phyloP scores from a whole-genome alignment of 2,888 invertebrate genomes.

The Euphydryas editha region DNA sequence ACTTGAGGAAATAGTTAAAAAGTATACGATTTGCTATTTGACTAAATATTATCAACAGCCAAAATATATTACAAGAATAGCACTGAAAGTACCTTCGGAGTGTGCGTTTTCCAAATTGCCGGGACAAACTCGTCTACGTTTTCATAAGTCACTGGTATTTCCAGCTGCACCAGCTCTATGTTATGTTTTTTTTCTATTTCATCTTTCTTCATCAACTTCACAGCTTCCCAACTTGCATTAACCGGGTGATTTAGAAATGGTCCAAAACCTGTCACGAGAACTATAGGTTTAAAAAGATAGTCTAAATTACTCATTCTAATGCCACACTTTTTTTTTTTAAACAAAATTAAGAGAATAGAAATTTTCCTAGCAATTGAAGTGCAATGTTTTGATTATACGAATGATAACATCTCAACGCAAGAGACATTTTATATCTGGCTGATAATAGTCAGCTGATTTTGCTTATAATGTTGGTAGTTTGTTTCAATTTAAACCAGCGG shows the following conservation, averaged over 20 bases:
- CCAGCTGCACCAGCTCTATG: constrained; percentile 81
- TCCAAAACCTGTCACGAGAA: constrained; percentile 91
- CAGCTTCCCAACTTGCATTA: constrained; percentile 94
- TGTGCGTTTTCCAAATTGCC: constrained; percentile 86
- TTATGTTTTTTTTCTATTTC: constrained; percentile 78
- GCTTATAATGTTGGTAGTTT: constrained; percentile 47
- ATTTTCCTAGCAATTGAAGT: background rate
- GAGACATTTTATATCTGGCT: constrained; percentile 12
- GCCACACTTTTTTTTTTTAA: background rate
- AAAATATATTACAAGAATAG: too few species aligned
- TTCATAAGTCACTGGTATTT: constrained; percentile 89
- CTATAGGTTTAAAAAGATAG: constrained; percentile 64
- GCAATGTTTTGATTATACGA: background rate
- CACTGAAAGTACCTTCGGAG: constrained; percentile 84
- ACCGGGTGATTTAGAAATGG: constrained; percentile 88
- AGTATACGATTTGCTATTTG: too few species aligned
- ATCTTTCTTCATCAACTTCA: constrained; percentile 84
- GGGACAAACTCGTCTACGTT: constrained; percentile 86
- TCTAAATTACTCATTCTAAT: constrained; percentile 58
- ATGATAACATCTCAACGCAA: constrained; percentile 7
- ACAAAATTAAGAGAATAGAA: background rate
- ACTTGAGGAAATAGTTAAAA: too few species aligned
- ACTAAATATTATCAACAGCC: too few species aligned
- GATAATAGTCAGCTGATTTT: constrained; percentile 59
- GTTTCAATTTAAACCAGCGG: too few species aligned